Evolutionary conservation across 2,888 invertebrate genomes (phyloP), one percentile per base, ranked within the genome.

Genomic region (Brachyptera risi): DNA sequence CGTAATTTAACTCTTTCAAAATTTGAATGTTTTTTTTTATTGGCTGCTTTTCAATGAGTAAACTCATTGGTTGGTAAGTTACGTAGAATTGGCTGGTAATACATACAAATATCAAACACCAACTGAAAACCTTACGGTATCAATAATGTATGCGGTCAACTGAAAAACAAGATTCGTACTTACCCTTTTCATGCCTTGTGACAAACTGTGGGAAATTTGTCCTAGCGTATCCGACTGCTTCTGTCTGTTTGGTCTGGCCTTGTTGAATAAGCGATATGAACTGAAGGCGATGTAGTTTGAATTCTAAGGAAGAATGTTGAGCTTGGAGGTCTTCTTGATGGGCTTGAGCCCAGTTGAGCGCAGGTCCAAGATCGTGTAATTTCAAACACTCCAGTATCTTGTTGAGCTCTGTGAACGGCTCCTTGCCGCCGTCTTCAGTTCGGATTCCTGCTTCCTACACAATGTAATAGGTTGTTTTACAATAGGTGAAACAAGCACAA

Each of bases 221-320:
- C 35, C 93, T 82, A 5, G 96, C 95, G 78, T 96, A 96, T 68
- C 81, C 77, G 63, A 97, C 88, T 11, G 95, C 94, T 69, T 93
- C 92, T 35, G 81, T 81, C 71, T 94, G 94, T 68, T 86, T 85
- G 35, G 77, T 73, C 23, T 82, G 75, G 2, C 87, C 88, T 72
- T 82, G 78, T 66, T 80, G 80, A 17, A 90, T 76, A 57, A 90
- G 75, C 71, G 87, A 85, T 70, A 93, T 84, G 73, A 91, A 93
- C 67, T 87, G 86, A 68, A 92, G 78, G 67, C 88, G 82, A 74
- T 92, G 92, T 59, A 93, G 76, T 73, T 88, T 88, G 73, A 92
- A 92, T 75, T 91, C 91, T 63, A 92, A 76, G 1, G 85, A 80
- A 27, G 86, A 86, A 73, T 82, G 82, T 78, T 79, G 85, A 64